Conservation (phyloP, 2,797 vertebrate genomes). For the Setipinna tenuifilis region DNA sequence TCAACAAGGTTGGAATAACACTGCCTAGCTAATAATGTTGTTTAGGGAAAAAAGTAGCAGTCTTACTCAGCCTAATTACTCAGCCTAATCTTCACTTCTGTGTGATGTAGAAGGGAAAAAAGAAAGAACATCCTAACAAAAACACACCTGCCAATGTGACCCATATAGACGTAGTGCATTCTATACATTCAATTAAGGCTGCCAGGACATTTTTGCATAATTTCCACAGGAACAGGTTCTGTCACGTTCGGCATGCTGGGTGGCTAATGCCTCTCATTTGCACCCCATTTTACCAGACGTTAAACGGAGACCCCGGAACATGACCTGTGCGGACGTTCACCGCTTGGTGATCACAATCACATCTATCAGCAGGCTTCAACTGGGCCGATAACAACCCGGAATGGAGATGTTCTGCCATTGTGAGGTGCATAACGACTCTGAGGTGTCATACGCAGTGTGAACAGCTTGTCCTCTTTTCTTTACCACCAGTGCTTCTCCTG, state of each 20-base stretch:
- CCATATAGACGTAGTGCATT: not conserved
- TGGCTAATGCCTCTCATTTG: constrained; percentile 5
- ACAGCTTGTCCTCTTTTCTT: not conserved
- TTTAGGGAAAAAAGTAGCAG: no score
- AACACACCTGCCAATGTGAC: not conserved
- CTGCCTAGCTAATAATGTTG: no score
- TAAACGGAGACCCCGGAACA: not conserved
- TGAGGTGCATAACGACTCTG: not conserved
- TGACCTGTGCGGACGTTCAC: not conserved
- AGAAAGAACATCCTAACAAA: not conserved
- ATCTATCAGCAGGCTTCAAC: not conserved
- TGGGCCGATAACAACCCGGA: not conserved
- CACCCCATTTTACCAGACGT: not conserved
- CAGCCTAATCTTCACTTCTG: no score
- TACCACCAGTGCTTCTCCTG: not conserved
- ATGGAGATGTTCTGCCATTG: not conserved
- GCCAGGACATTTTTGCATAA: constrained; percentile 18
- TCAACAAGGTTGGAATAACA: no score
- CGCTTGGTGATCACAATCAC: not conserved
- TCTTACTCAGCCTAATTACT: no score
- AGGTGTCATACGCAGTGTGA: not conserved
- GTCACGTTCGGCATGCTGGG: not conserved
- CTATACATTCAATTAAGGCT: constrained; percentile 4
- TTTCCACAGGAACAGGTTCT: not conserved
- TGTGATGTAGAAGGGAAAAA: not conserved